phyloP scores from a whole-genome alignment of 2,888 invertebrate species.

The Troides aeacus region DNA sequence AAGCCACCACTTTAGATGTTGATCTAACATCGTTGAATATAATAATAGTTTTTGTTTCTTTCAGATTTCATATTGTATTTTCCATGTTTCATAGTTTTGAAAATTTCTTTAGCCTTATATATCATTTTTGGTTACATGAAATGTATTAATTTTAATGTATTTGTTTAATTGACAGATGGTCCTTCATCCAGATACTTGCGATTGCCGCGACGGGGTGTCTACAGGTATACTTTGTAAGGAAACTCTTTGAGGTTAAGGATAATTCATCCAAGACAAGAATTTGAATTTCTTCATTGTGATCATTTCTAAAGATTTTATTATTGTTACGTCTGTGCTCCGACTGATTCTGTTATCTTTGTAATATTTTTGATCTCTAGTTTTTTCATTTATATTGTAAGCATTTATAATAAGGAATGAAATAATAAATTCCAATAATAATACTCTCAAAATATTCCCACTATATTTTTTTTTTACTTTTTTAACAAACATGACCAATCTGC shows the following conservation, averaged over 20 bases:
- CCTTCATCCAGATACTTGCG: constrained; percentile 90
- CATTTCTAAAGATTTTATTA: constrained; percentile 16
- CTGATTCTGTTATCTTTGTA: constrained; percentile 34
- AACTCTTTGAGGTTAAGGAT: constrained; percentile 90
- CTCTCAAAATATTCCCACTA: constrained; percentile 11
- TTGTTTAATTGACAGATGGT: constrained; percentile 81
- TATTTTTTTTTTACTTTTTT: constrained; percentile 16
- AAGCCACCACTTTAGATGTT: constrained; percentile 16
- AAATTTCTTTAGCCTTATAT: neutral
- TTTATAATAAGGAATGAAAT: constrained; percentile 5
- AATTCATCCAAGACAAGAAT: constrained; percentile 81
- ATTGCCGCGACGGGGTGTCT: constrained; percentile 87
- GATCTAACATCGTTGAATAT: too few relatives aligned
- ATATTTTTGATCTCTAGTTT: constrained; percentile 36
- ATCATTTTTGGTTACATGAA: neutral
- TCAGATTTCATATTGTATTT: neutral
- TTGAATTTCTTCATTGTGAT: constrained; percentile 44
- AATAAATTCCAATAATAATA: constrained; percentile 16
- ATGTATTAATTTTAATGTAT: neutral
- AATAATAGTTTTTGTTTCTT: too few relatives aligned
- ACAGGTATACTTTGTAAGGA: constrained; percentile 93
- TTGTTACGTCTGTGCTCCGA: constrained; percentile 29
- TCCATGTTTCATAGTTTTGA: neutral
- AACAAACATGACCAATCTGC: constrained; percentile 4
- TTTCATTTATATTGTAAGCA: constrained; percentile 24